Evolutionary conservation across 2,113 vertebrate genomes (phyloP).

Genomic region (Phalacrocorax carbo): DNA sequence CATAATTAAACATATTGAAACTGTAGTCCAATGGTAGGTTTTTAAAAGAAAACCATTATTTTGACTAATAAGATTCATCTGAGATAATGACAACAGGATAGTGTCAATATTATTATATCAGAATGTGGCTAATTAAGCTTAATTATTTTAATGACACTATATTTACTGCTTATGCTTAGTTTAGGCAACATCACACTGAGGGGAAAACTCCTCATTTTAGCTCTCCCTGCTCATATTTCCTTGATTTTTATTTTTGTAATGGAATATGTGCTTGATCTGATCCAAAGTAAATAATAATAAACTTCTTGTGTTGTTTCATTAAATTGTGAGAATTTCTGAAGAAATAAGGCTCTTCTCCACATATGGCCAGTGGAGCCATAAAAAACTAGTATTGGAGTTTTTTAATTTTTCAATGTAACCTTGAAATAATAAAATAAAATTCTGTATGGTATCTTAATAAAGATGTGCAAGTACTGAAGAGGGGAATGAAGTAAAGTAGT

Average conservation of each 20-base stretch:
- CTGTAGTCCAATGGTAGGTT: neutral
- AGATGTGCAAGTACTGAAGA: neutral
- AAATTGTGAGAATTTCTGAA: neutral
- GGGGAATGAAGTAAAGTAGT: neutral
- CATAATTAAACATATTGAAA: neutral
- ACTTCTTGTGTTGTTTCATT: neutral
- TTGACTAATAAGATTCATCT: neutral
- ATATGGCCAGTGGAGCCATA: neutral
- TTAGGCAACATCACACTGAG: neutral
- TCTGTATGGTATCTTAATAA: neutral
- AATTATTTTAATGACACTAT: neutral
- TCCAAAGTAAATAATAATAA: neutral
- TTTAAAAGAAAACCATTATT: neutral
- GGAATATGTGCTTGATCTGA: neutral
- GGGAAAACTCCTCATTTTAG: neutral
- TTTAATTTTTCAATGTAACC: neutral
- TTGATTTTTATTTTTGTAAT: neutral
- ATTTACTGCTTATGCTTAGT: neutral
- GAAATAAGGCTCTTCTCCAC: neutral
- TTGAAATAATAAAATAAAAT: neutral
- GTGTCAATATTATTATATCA: neutral
- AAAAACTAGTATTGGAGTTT: neutral
- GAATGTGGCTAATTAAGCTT: neutral
- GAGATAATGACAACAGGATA: neutral
- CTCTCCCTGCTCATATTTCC: neutral